Evolutionary conservation across 2,113 vertebrate genomes (phyloP).

Genomic region (Girardinichthys multiradiatus): DNA sequence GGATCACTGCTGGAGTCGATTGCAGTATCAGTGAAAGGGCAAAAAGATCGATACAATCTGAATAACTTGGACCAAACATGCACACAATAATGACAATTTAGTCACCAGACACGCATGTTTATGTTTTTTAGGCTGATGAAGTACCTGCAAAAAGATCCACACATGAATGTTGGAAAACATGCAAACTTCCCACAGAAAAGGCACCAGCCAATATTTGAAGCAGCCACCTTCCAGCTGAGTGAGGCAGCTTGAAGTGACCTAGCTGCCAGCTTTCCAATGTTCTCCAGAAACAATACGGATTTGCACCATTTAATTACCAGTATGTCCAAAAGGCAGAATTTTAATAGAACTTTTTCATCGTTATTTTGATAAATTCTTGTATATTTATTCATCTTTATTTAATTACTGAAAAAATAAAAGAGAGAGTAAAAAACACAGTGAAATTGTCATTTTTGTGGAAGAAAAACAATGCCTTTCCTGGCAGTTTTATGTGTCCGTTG

Average conservation of each 20-base stretch:
- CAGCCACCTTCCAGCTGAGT: background rate
- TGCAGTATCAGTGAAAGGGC: background rate
- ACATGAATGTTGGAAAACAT: background rate
- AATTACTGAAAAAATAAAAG: background rate
- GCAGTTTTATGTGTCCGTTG: slow-evolving; percentile 13
- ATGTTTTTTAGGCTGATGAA: background rate
- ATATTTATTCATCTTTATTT: background rate
- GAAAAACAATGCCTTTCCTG: background rate
- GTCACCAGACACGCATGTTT: background rate
- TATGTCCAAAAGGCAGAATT: background rate
- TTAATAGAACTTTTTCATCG: background rate
- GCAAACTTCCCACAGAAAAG: background rate
- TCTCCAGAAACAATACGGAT: background rate
- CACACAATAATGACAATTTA: background rate
- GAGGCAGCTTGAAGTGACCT: background rate
- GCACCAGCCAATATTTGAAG: background rate
- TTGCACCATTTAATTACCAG: background rate
- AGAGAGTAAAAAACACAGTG: background rate
- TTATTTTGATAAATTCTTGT: background rate
- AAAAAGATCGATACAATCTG: background rate
- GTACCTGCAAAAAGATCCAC: background rate
- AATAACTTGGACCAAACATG: background rate
- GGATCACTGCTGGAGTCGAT: background rate
- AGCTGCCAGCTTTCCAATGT: background rate
- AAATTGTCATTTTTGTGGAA: background rate